Conservation (phyloP, 2,888 invertebrate genomes). For the Agelastica alni region DNA sequence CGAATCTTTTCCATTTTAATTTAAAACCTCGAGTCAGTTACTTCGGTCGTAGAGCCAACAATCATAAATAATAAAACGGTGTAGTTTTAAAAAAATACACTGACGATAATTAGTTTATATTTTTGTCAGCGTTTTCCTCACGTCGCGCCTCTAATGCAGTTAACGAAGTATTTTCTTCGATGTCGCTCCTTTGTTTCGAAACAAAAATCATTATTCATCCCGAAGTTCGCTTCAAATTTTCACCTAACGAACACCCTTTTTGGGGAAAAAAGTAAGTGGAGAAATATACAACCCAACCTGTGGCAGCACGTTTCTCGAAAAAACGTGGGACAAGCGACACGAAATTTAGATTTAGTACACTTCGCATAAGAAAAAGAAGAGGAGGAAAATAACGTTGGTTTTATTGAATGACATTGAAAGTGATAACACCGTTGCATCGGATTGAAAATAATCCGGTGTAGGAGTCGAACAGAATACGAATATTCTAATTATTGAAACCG, state of each 20-base stretch:
- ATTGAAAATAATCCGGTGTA: not conserved
- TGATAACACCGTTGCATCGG: not conserved
- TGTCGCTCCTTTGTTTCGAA: not conserved
- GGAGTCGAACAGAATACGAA: not conserved
- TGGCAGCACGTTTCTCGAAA: constrained; percentile 1
- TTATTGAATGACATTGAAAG: constrained; percentile 7
- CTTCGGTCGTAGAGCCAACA: too few relatives aligned
- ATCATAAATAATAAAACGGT: too few relatives aligned
- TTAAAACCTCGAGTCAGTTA: too few relatives aligned
- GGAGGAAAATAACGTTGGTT: constrained; percentile 2
- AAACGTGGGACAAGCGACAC: not conserved
- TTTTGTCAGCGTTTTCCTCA: too few relatives aligned
- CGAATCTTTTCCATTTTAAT: too few relatives aligned
- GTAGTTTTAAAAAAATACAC: too few relatives aligned
- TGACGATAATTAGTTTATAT: too few relatives aligned
- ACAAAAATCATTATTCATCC: constrained; percentile 9
- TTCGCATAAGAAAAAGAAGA: not conserved
- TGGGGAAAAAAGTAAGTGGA: not conserved
- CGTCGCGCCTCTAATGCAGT: not conserved
- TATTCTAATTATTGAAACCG: not conserved
- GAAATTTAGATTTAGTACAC: constrained; percentile 4
- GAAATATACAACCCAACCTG: constrained; percentile 4
- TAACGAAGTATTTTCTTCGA: constrained; percentile 2
- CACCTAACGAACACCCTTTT: constrained; percentile 3
- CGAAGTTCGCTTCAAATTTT: constrained; percentile 1